A percentile compares a stretch with the other conserved stretches of the same genome.
Conservation (phyloP, 2,888 invertebrate species). For the Pristionchus fissidentatus region DNA sequence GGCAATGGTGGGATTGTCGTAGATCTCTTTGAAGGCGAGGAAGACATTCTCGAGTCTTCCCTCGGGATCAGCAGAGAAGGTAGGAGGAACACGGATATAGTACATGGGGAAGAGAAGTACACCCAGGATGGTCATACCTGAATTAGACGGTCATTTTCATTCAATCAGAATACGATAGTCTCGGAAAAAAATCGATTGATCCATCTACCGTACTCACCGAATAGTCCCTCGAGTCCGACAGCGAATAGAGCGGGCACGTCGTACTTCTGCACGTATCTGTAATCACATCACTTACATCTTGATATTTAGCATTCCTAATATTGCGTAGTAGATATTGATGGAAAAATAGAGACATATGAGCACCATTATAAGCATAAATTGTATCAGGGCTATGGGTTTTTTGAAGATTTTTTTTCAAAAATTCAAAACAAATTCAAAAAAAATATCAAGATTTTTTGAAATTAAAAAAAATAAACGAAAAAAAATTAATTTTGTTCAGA, state of each 20-base stretch:
- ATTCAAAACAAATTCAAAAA: too few relatives aligned
- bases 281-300: not conserved
- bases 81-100: constrained; percentile 84
- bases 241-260: constrained; percentile 92
- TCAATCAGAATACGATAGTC: not conserved
- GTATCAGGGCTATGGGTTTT: too few relatives aligned
- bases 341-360: too few relatives aligned
- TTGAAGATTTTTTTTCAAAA: too few relatives aligned
- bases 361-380: too few relatives aligned
- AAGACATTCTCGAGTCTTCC: constrained; percentile 85
- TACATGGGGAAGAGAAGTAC: constrained; percentile 86
- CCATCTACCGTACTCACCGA: constrained; percentile 21
- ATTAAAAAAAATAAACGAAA: too few relatives aligned
- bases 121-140: constrained; percentile 66
- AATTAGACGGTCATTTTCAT: constrained; percentile 55
- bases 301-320: too few relatives aligned
- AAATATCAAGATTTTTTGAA: too few relatives aligned
- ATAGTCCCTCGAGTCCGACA: constrained; percentile 90
- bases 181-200: not conserved
- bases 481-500: too few relatives aligned
- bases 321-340: too few relatives aligned
- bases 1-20: constrained; percentile 81
- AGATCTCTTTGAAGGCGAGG: constrained; percentile 89
- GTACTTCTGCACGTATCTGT: constrained; percentile 82
- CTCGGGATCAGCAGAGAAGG: constrained; percentile 85